Conservation (phyloP, 2,888 invertebrate genomes). For the Hirtodrosophila cameraria region DNA sequence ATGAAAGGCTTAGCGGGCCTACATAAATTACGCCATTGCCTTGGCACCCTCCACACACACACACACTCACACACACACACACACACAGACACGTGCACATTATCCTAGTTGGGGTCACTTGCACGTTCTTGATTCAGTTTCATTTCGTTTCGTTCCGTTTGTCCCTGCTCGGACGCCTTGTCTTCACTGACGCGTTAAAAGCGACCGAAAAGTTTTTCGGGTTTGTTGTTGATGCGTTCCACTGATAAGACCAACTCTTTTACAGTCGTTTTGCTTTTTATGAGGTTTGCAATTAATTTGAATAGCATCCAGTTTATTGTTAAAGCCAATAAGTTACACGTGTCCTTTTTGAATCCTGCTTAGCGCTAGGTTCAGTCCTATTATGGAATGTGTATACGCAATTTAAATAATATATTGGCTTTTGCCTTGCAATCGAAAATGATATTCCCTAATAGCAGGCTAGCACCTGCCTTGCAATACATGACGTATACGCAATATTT, state of each 20-base stretch:
- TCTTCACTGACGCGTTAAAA: constrained; percentile 38
- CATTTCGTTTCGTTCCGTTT: constrained; percentile 14
- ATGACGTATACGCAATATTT: constrained; percentile 49
- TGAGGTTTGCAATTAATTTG: constrained; percentile 54
- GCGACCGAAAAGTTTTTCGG: constrained; percentile 35
- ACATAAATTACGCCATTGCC: constrained; percentile 72
- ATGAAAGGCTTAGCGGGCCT: constrained; percentile 66
- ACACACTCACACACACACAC: not conserved
- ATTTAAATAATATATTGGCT: constrained; percentile 64
- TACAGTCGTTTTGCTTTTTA: constrained; percentile 39
- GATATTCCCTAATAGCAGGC: constrained; percentile 16
- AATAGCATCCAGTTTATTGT: constrained; percentile 27
- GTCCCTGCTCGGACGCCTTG: constrained; percentile 6
- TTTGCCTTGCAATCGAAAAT: constrained; percentile 32
- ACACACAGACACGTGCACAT: constrained; percentile 12
- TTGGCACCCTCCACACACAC: constrained; percentile 1
- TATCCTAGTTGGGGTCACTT: constrained; percentile 58
- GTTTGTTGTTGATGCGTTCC: constrained; percentile 30
- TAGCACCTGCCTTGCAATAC: constrained; percentile 7
- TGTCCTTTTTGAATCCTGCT: constrained; percentile 9
- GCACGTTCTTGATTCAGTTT: constrained; percentile 53
- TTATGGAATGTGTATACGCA: constrained; percentile 25
- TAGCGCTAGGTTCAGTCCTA: constrained; percentile 3
- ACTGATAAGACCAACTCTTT: constrained; percentile 44
- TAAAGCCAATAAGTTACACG: constrained; percentile 16